Conservation (phyloP, 2,888 invertebrate species). For the Oligia strigilis region DNA sequence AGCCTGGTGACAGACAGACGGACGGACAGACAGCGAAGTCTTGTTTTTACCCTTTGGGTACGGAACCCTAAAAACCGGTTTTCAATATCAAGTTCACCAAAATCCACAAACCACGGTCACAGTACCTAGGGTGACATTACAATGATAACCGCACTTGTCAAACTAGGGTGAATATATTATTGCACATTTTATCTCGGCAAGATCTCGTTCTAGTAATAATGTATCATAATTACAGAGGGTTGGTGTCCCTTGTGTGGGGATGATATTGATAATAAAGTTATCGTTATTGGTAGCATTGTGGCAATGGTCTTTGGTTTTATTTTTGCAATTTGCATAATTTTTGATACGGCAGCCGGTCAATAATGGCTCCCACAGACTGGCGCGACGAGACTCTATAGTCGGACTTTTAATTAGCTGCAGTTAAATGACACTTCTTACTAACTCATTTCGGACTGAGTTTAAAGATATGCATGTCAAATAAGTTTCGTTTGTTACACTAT, state of each 20-base stretch:
- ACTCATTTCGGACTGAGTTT: too few species aligned
- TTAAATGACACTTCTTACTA: too few species aligned
- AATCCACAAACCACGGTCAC: conserved; percentile 32
- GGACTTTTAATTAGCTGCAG: too few species aligned
- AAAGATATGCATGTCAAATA: too few species aligned
- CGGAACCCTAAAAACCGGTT: conserved; percentile 1
- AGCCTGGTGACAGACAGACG: too few species aligned
- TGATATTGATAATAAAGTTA: conserved; percentile 38
- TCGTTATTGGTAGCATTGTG: conserved; percentile 3
- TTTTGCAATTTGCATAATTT: not conserved
- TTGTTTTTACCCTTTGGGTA: too few species aligned
- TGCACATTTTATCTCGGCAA: conserved; percentile 51
- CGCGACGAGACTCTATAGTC: too few species aligned
- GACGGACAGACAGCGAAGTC: too few species aligned
- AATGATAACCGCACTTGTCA: conserved; percentile 38
- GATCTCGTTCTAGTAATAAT: conserved; percentile 45
- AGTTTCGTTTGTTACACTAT: too few species aligned
- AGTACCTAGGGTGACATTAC: conserved; percentile 17
- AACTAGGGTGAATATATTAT: conserved; percentile 65
- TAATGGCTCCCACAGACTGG: too few species aligned
- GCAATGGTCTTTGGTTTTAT: not conserved
- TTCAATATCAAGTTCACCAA: conserved; percentile 20
- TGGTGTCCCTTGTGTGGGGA: conserved; percentile 3
- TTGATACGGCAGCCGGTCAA: not conserved
- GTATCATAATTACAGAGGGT: conserved; percentile 34